phyloP scores from a whole-genome alignment of 1,140 invertebrate species.

The Arion vulgaris region DNA sequence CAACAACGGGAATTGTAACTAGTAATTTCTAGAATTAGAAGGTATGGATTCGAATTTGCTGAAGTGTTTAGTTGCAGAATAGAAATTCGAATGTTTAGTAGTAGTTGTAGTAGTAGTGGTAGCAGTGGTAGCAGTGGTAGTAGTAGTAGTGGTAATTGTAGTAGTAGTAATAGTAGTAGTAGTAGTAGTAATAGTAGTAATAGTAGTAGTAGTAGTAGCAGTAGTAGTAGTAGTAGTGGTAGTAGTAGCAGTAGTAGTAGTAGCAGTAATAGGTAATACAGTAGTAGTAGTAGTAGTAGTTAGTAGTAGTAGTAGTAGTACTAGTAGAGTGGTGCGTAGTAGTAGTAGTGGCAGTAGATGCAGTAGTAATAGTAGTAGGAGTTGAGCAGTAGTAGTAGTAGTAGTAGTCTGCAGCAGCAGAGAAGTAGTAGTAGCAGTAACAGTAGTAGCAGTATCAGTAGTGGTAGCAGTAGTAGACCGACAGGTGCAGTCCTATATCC shows the following conservation, averaged over 20 bases:
- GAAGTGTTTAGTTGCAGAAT: not conserved
- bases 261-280: not conserved
- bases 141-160: not conserved
- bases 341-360: not conserved
- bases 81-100: not conserved
- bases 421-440: not conserved
- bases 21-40: too few species aligned
- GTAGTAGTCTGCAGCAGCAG: not conserved
- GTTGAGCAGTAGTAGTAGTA: not conserved
- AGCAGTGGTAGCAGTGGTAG: not conserved
- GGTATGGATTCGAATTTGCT: too few species aligned
- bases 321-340: not conserved
- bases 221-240: slow-evolving; percentile 13
- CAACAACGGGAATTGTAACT: too few species aligned
- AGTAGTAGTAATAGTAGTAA: not conserved
- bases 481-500: too few species aligned
- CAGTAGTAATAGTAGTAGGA: not conserved
- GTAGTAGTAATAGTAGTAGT: slow-evolving; percentile 5
- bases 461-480: slow-evolving; percentile 17
- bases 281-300: not conserved
- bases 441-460: slow-evolving; percentile 8
- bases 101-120: slow-evolving; percentile 9
- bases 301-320: slow-evolving; percentile 14
- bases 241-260: not conserved
- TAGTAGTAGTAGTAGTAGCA: slow-evolving; percentile 18